Conservation (phyloP, 2,113 vertebrate genomes). For the Microcebus ravelobensis region DNA sequence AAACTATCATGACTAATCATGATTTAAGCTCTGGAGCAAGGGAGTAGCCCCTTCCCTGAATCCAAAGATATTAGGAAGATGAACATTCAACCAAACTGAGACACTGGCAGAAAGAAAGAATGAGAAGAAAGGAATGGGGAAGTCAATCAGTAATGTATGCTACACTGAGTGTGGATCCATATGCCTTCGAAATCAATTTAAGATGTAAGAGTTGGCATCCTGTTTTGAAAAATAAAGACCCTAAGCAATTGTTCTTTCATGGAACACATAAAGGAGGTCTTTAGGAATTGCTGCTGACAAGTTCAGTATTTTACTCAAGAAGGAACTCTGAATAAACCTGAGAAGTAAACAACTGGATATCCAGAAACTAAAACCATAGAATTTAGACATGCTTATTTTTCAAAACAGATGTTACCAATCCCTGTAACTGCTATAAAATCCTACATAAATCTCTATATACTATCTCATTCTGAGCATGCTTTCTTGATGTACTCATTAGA, state of each 20-base stretch:
- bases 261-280: neutral
- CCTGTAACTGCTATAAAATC: neutral
- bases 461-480: neutral
- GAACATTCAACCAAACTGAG: neutral
- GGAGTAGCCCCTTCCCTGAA: neutral
- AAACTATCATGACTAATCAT: neutral
- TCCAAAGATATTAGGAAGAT: neutral
- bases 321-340: neutral
- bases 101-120: neutral
- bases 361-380: neutral
- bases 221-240: conserved; percentile 7
- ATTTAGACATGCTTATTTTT: neutral
- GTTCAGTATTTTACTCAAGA: neutral
- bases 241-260: conserved; percentile 1
- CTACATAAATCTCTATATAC: neutral
- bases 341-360: neutral
- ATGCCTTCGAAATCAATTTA: neutral
- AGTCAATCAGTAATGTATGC: neutral
- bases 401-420: neutral
- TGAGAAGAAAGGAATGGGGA: neutral
- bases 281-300: neutral
- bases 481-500: neutral
- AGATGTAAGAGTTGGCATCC: neutral
- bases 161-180: neutral
- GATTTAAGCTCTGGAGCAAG: neutral